phyloP scores from a whole-genome alignment of 2,113 vertebrate species.

The Lampris megalopsis region DNA sequence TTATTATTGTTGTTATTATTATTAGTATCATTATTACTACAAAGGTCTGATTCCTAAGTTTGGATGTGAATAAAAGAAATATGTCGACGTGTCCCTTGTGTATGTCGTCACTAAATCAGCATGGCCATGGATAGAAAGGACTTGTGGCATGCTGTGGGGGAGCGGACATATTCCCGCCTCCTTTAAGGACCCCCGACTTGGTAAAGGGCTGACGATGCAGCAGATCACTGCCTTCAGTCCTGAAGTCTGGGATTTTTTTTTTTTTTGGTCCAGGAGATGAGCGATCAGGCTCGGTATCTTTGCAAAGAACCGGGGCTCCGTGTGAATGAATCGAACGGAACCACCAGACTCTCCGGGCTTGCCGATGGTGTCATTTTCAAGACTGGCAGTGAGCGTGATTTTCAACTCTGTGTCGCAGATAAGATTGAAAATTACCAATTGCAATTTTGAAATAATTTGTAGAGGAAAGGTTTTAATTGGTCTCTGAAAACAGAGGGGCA shows the following conservation, averaged over 20 bases:
- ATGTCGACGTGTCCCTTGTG: no score
- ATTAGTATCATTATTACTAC: no score
- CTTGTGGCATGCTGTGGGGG: conserved; percentile 5
- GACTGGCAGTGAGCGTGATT: conserved; percentile 40
- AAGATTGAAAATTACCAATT: not conserved
- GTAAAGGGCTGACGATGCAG: conserved; percentile 52
- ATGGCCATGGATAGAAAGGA: not conserved
- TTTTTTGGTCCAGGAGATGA: conserved; percentile 63
- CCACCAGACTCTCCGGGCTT: conserved; percentile 2
- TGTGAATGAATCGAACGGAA: conserved; percentile 37
- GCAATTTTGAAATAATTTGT: no score
- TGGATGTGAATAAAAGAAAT: no score
- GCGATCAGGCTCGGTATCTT: conserved; percentile 32
- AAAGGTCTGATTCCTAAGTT: no score
- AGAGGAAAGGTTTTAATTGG: conserved; percentile 1
- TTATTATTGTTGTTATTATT: no score
- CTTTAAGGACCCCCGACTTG: conserved; percentile 48
- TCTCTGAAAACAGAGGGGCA: conserved; percentile 13
- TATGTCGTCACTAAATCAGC: no score
- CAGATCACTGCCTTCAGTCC: conserved; percentile 34
- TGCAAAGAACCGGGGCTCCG: conserved; percentile 44
- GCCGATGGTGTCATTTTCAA: conserved; percentile 32
- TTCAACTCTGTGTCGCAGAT: conserved; percentile 7
- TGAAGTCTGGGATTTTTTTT: conserved; percentile 61
- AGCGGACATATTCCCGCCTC: conserved; percentile 32